Conservation (phyloP, 2,797 vertebrate genomes). For the Pyrocephalus nanus region DNA sequence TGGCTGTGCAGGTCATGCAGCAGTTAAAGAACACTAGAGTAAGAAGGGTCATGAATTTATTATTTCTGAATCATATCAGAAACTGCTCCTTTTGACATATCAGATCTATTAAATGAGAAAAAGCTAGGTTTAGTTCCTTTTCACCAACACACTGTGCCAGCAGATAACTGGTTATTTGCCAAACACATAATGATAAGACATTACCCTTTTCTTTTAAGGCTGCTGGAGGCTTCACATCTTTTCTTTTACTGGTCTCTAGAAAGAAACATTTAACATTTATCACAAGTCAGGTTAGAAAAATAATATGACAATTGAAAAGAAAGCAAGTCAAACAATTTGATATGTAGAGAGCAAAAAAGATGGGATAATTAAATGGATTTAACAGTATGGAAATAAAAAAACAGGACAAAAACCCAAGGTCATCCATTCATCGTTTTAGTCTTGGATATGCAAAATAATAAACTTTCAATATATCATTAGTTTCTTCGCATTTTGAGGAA, state of each 20-base stretch:
- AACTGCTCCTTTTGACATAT: not conserved
- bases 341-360: not conserved
- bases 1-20: not conserved
- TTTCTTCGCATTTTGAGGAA: not conserved
- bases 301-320: conserved; percentile 3
- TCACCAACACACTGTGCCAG: not conserved
- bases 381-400: not conserved
- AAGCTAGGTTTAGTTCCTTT: not conserved
- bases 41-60: not conserved
- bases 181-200: not conserved
- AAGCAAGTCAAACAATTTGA: not conserved
- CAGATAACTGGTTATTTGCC: not conserved
- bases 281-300: conserved; percentile 1
- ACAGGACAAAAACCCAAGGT: not conserved
- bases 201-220: conserved; percentile 74
- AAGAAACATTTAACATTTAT: conserved; percentile 63
- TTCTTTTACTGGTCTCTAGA: conserved; percentile 65
- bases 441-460: not conserved
- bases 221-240: conserved; percentile 63
- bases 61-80: not conserved
- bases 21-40: not conserved
- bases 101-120: not conserved
- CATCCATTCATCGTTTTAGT: not conserved
- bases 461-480: not conserved
- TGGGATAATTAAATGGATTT: conserved; percentile 3